These are phyloP conservation scores for Eulithis testata DNA, from an alignment of 2,888 invertebrate species.

Conservation along the genomic window DNA sequence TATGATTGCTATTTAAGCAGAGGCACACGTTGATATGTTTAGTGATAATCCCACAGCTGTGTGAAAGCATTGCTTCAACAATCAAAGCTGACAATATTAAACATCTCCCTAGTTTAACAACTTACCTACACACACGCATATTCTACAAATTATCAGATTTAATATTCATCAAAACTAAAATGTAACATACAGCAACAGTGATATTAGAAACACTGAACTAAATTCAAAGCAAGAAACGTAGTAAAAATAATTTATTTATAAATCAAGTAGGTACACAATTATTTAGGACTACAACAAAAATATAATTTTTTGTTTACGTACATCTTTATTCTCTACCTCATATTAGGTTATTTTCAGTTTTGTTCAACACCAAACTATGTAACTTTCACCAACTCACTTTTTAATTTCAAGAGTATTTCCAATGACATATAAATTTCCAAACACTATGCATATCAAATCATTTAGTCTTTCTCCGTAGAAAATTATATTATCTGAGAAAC, in stretches of 20 bases:
- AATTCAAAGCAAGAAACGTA: conserved; percentile 66
- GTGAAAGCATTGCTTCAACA: conserved; percentile 76
- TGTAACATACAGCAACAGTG: conserved; percentile 42
- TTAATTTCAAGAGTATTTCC: conserved; percentile 13
- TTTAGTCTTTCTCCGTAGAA: conserved; percentile 30
- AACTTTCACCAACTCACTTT: conserved; percentile 13
- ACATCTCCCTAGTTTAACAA: conserved; percentile 47
- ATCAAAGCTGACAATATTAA: conserved; percentile 67
- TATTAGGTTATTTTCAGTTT: background rate
- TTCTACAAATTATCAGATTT: conserved; percentile 40
- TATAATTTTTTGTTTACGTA: background rate
- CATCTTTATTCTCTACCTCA: background rate
- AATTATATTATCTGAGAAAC: conserved; percentile 32
- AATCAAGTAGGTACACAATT: background rate
- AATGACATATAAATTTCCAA: conserved; percentile 15
- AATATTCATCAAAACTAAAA: conserved; percentile 50
- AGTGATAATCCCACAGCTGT: conserved; percentile 62
- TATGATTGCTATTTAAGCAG: conserved; percentile 78
- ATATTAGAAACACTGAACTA: conserved; percentile 16
- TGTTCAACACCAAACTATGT: background rate
- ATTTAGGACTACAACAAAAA: background rate
- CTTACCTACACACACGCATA: conserved; percentile 49
- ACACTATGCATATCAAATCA: conserved; percentile 20
- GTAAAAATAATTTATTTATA: conserved; percentile 58
- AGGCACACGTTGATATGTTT: conserved; percentile 84